These are phyloP conservation scores for Pipa parva DNA, from an alignment of 2,113 vertebrate species.

Conservation along the genomic window DNA sequence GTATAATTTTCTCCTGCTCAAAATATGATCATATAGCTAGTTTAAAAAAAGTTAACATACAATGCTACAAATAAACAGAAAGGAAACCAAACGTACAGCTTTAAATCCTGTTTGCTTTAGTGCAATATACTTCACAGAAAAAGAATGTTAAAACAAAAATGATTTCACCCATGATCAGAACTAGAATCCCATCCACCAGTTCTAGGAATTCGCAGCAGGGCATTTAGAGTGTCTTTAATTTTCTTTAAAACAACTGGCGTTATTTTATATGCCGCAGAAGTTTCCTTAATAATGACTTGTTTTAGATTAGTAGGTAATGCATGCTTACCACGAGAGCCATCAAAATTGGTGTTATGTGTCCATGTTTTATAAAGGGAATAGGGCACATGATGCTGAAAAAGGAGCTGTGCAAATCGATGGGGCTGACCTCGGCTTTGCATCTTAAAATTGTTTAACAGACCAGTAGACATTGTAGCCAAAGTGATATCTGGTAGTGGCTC, in stretches of 20 bases:
- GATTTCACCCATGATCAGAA: not conserved
- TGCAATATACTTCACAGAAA: no score
- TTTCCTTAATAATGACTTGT: conserved; percentile 3
- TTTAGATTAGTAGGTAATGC: conserved; percentile 13
- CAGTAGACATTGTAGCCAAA: not conserved
- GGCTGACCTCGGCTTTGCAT: conserved; percentile 13
- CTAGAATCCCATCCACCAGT: conserved; percentile 3
- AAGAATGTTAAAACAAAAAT: not conserved
- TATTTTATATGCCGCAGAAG: conserved; percentile 1
- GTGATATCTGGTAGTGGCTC: conserved; percentile 6
- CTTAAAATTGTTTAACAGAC: conserved; percentile 11
- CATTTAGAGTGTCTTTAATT: conserved; percentile 20
- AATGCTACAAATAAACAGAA: no score
- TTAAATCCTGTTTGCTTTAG: no score
- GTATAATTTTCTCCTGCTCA: no score
- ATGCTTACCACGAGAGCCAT: conserved; percentile 16
- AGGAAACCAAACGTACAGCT: no score
- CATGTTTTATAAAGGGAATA: conserved; percentile 9
- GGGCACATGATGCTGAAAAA: conserved; percentile 16
- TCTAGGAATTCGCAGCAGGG: conserved; percentile 6
- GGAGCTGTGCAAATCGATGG: conserved; percentile 6
- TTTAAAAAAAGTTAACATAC: no score
- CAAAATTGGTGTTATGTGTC: conserved; percentile 13
- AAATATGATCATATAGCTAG: no score
- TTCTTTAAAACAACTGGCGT: conserved; percentile 5